These are phyloP conservation scores for Serrognathus titanus DNA, from an alignment of 2,888 invertebrate genomes.

Conservation along the genomic window DNA sequence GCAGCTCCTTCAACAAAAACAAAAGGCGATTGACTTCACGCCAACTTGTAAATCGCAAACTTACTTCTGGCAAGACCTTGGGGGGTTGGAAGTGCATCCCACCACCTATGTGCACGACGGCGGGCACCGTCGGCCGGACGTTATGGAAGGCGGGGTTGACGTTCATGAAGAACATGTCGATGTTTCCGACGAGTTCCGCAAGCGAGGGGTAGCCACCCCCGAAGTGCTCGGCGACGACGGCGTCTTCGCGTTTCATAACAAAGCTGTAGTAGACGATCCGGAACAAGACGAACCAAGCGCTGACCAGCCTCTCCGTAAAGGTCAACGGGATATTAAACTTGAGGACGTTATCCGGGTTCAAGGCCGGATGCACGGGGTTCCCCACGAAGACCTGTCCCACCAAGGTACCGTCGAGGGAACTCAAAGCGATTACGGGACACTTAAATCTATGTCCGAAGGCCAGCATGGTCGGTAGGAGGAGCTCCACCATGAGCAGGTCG, in stretches of 20 bases:
- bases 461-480: conserved; percentile 17
- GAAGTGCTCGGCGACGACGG: conserved; percentile 27
- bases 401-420: conserved; percentile 23
- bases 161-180: conserved; percentile 40
- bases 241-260: background rate
- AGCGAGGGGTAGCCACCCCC: conserved; percentile 34
- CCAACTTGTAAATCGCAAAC: too few species aligned
- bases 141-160: conserved; percentile 38
- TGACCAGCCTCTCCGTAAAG: conserved; percentile 21
- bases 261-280: background rate
- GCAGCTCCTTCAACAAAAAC: conserved; percentile 36
- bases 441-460: conserved; percentile 24
- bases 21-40: too few species aligned
- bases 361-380: conserved; percentile 27
- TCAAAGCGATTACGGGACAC: conserved; percentile 28
- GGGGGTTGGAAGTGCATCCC: conserved; percentile 31
- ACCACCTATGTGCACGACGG: conserved; percentile 8
- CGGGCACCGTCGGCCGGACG: conserved; percentile 36
- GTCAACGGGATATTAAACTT: conserved; percentile 18
- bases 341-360: conserved; percentile 21
- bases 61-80: conserved; percentile 35
- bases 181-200: conserved; percentile 32
- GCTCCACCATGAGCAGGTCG: conserved; percentile 29
- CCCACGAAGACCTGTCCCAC: conserved; percentile 25
- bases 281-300: background rate